phyloP scores from a whole-genome alignment of 2,113 vertebrate species.

The Dryoscopus gambensis region DNA sequence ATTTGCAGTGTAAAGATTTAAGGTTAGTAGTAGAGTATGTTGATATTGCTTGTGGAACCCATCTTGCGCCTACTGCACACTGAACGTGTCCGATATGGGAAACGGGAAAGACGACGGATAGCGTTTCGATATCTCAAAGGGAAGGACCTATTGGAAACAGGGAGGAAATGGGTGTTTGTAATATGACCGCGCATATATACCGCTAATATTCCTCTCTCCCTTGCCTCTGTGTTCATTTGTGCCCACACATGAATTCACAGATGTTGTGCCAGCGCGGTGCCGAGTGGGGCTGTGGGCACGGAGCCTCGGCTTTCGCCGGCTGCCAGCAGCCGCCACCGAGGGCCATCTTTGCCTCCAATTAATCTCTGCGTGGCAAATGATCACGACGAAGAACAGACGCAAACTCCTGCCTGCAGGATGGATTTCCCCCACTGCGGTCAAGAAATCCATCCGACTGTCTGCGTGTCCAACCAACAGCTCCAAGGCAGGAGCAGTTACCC shows the following conservation, averaged over 20 bases:
- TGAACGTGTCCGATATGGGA: accelerated
- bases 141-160: neutral
- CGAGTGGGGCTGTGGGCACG: neutral
- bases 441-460: neutral
- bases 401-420: neutral
- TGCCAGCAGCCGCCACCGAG: neutral
- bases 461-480: neutral
- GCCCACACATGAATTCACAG: neutral
- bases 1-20: neutral
- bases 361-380: neutral
- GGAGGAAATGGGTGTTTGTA: neutral
- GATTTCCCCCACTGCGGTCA: neutral
- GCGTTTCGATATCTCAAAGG: neutral
- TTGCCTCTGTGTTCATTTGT: neutral
- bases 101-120: neutral
- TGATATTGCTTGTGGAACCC: neutral
- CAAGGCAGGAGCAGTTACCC: neutral
- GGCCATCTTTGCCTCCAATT: neutral
- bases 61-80: neutral
- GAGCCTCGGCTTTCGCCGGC: neutral
- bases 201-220: neutral
- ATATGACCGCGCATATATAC: neutral
- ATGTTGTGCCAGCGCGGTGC: neutral
- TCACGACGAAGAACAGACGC: neutral
- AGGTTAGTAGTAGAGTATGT: neutral